phyloP scores from a whole-genome alignment of 2,113 vertebrate genomes.

The Passerina amoena region DNA sequence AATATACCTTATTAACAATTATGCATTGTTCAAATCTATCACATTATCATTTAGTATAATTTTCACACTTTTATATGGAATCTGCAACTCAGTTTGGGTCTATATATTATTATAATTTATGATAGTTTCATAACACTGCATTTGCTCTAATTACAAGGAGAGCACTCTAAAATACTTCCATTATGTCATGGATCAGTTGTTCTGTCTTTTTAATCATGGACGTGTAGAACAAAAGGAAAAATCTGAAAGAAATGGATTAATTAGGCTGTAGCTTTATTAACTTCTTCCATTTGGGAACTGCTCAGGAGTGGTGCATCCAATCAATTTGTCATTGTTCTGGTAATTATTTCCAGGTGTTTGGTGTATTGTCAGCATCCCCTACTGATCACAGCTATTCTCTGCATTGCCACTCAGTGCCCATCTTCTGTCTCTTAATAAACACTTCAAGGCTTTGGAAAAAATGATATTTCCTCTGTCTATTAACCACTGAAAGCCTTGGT shows the following conservation, averaged over 20 bases:
- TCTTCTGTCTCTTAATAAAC: not conserved
- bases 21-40: not conserved
- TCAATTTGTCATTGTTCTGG: not conserved
- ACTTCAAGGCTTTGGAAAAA: not conserved
- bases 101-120: not conserved
- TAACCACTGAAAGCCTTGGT: not conserved
- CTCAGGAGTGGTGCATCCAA: not conserved
- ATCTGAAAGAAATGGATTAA: not conserved
- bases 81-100: not conserved
- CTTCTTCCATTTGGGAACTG: not conserved
- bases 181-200: not conserved
- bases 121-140: not conserved
- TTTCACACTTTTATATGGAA: not conserved
- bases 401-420: not conserved
- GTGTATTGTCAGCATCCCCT: not conserved
- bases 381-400: not conserved
- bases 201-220: not conserved
- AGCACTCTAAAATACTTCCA: not conserved
- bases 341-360: not conserved
- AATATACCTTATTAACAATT: not conserved
- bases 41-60: not conserved
- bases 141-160: not conserved
- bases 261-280: not conserved
- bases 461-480: not conserved
- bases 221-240: not conserved